Conservation (phyloP, 2,888 invertebrate genomes). For the Callosobruchus maculatus region DNA sequence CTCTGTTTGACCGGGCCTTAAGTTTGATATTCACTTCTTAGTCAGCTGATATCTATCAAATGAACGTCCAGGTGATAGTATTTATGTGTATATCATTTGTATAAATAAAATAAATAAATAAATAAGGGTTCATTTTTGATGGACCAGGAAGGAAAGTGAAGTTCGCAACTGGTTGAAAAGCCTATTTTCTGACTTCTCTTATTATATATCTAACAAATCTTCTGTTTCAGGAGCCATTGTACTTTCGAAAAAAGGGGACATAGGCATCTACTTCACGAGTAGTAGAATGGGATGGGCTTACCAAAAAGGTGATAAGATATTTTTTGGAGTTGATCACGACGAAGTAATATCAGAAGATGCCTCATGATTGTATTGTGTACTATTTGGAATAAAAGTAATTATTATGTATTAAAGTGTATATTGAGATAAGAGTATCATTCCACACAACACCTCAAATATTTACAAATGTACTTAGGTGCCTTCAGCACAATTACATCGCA, state of each 20-base stretch:
- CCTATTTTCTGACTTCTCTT: too few relatives aligned
- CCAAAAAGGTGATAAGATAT: constrained; percentile 39
- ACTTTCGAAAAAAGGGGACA: constrained; percentile 61
- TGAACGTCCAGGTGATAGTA: too few relatives aligned
- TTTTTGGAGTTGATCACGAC: constrained; percentile 59
- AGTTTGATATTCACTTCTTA: too few relatives aligned
- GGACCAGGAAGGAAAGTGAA: too few relatives aligned
- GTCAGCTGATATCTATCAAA: too few relatives aligned
- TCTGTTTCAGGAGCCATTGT: constrained; percentile 62
- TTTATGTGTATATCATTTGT: too few relatives aligned
- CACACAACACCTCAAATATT: not conserved
- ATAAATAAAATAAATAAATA: too few relatives aligned
- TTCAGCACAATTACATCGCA: not conserved
- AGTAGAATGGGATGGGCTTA: constrained; percentile 70
- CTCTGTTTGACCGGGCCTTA: too few relatives aligned
- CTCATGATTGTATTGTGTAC: not conserved
- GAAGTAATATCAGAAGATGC: constrained; percentile 42
- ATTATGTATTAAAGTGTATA: not conserved
- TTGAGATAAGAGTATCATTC: not conserved
- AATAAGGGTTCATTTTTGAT: too few relatives aligned
- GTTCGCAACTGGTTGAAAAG: too few relatives aligned
- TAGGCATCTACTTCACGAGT: constrained; percentile 68
- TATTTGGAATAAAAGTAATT: not conserved
- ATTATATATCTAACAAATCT: too few relatives aligned
- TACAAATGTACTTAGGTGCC: not conserved